Conservation (phyloP, 2,797 vertebrate species). For the Aldrovandia affinis region DNA sequence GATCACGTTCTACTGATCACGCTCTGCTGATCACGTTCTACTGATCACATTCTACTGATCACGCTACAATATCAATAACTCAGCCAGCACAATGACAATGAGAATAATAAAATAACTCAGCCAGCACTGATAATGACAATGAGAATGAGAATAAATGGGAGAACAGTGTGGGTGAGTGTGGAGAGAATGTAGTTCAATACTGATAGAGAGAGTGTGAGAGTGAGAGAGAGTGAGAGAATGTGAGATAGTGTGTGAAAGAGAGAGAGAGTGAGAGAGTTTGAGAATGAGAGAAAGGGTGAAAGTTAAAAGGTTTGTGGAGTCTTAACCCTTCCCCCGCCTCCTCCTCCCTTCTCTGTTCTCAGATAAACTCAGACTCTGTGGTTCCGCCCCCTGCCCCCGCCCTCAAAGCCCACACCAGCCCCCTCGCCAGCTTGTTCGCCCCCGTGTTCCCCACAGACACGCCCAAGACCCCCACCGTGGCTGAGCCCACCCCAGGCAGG, state of each 20-base stretch:
- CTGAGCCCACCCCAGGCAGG: conserved; percentile 59
- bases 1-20: no score
- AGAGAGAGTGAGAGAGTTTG: background rate
- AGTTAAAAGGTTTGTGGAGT: background rate
- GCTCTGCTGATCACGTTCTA: no score
- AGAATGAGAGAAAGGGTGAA: background rate
- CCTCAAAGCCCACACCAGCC: conserved; percentile 82
- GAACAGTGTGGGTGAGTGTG: background rate
- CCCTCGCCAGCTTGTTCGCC: conserved; percentile 89
- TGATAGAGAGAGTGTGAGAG: no score
- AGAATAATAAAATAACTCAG: no score
- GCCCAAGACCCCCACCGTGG: conserved; percentile 63
- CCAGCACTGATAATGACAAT: no score
- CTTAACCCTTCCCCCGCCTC: background rate
- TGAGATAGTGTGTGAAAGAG: no score
- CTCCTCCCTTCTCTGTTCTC: conserved; percentile 26
- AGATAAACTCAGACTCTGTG: conserved; percentile 64
- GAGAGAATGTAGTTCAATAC: no score
- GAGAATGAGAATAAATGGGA: background rate
- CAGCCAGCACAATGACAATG: no score
- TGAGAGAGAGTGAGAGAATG: no score
- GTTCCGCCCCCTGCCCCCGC: conserved; percentile 85
- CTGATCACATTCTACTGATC: no score
- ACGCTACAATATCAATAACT: no score
- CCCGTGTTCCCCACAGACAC: conserved; percentile 67